phyloP scores from a whole-genome alignment of 2,113 vertebrate genomes.

The Esox niger region DNA sequence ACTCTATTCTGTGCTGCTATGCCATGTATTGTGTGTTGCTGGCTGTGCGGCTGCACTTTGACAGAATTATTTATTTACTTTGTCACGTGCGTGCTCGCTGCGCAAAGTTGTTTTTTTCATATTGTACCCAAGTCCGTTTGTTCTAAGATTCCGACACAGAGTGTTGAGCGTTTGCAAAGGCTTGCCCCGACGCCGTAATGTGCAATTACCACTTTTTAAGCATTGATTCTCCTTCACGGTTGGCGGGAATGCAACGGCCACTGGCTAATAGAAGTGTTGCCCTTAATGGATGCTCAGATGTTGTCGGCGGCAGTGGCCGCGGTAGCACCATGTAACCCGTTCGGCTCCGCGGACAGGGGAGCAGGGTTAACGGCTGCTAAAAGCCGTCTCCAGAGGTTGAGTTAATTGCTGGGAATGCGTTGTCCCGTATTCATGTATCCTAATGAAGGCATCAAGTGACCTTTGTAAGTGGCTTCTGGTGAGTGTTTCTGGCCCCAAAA shows the following conservation, averaged over 20 bases:
- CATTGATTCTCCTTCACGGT: neutral
- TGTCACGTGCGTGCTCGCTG: constrained; percentile 36
- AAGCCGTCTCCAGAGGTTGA: neutral
- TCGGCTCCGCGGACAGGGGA: neutral
- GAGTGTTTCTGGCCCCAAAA: too few species aligned
- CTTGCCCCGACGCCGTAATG: neutral
- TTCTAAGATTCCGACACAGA: constrained; percentile 3
- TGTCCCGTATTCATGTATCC: constrained; percentile 30
- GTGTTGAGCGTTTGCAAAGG: neutral
- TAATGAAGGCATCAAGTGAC: constrained; percentile 10
- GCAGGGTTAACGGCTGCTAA: constrained; percentile 45
- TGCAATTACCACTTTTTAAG: neutral
- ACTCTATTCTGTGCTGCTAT: constrained; percentile 67
- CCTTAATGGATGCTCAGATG: neutral
- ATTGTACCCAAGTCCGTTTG: constrained; percentile 45
- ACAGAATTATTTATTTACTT: constrained; percentile 73
- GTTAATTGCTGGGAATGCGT: constrained; percentile 51
- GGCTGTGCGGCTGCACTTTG: constrained; percentile 51
- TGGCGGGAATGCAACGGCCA: neutral
- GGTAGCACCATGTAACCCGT: too few species aligned
- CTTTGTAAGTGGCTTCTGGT: too few species aligned
- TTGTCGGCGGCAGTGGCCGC: too few species aligned
- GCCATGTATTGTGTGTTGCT: constrained; percentile 72
- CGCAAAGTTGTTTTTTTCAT: constrained; percentile 46
- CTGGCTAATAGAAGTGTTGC: neutral